These are phyloP conservation scores for Syngnathus scovelli DNA, from an alignment of 2,113 vertebrate genomes.

Conservation along the genomic window DNA sequence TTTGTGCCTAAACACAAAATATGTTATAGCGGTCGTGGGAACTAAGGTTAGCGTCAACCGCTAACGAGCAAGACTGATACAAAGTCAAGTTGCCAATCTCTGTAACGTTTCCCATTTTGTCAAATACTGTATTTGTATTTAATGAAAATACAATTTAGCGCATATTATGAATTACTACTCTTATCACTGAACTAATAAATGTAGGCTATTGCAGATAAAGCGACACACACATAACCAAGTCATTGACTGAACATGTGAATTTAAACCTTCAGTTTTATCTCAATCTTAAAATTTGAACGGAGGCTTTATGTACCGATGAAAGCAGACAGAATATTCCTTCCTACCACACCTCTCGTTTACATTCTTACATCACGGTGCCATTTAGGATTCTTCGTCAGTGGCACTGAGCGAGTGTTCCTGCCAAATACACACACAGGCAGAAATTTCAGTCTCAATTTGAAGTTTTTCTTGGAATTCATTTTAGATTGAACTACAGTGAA, in stretches of 20 bases:
- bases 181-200: not conserved
- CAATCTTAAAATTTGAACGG: constrained; percentile 27
- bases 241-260: not conserved
- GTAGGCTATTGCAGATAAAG: too few species aligned
- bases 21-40: too few species aligned
- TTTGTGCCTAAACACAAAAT: too few species aligned
- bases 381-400: constrained; percentile 62
- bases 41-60: not conserved
- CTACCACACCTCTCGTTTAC: not conserved
- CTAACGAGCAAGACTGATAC: not conserved
- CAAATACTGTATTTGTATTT: not conserved
- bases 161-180: not conserved
- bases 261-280: not conserved
- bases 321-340: constrained; percentile 19
- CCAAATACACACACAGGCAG: constrained; percentile 9
- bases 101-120: not conserved
- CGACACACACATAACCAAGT: not conserved
- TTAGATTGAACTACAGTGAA: not conserved
- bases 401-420: constrained; percentile 64
- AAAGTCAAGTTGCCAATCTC: too few species aligned
- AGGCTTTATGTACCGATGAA: constrained; percentile 18
- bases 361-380: constrained; percentile 3
- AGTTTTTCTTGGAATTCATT: not conserved
- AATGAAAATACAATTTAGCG: not conserved
- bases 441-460: not conserved